Conservation (phyloP, 37 sponge, comb jelly and placozoan genomes). For the Cliona cf. orientalis region DNA sequence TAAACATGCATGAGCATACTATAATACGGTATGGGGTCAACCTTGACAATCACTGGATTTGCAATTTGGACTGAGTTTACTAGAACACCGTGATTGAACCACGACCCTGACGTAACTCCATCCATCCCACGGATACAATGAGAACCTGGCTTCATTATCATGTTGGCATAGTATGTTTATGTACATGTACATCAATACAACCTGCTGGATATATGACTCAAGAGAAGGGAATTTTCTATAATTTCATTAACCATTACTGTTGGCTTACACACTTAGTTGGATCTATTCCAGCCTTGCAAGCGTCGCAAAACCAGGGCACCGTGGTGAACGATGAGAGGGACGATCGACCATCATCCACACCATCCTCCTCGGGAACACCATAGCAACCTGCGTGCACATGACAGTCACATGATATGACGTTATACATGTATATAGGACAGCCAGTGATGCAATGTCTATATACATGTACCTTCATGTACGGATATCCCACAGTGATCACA, state of each 20-base stretch:
- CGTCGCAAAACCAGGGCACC: conserved; percentile 91
- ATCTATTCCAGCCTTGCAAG: conserved; percentile 72
- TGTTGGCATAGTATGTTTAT: too few relatives aligned
- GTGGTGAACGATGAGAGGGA: conserved; percentile 66
- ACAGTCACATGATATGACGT: background rate
- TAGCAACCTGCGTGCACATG: conserved; percentile 89
- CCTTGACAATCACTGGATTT: too few relatives aligned
- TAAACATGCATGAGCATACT: too few relatives aligned
- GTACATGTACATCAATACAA: too few relatives aligned
- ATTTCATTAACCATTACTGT: background rate
- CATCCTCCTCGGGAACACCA: conserved; percentile 78
- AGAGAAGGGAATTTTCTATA: too few relatives aligned
- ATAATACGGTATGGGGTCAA: too few relatives aligned
- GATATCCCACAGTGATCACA: conserved; percentile 90
- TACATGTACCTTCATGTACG: conserved; percentile 84
- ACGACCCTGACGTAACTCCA: too few relatives aligned
- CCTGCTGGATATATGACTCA: too few relatives aligned
- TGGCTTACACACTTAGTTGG: conserved; percentile 32
- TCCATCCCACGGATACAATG: too few relatives aligned
- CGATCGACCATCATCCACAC: conserved; percentile 46
- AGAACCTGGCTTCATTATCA: too few relatives aligned
- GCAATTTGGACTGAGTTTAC: too few relatives aligned
- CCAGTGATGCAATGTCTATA: background rate
- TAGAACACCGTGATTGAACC: too few relatives aligned
- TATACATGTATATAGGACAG: background rate